Conservation (phyloP, 2,888 invertebrate species). For the Punctoribates punctum region DNA sequence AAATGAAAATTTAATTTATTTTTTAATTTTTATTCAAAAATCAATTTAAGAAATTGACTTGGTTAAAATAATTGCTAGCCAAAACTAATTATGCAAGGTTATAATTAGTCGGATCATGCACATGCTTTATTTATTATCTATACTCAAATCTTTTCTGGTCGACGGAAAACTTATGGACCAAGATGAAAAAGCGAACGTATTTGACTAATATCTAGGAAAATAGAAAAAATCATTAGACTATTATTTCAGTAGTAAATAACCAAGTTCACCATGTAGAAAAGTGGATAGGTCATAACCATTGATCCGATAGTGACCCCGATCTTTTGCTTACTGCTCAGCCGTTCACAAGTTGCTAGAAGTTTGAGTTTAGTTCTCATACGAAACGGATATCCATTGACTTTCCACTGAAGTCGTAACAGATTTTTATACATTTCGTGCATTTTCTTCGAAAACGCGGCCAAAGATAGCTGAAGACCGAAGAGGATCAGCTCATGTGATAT, state of each 20-base stretch:
- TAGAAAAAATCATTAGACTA: too few relatives aligned
- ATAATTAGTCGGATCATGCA: too few relatives aligned
- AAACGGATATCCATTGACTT: not conserved
- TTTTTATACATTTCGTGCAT: not conserved
- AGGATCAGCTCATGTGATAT: not conserved
- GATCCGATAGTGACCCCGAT: not conserved
- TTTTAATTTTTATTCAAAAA: too few relatives aligned
- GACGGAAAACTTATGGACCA: not conserved
- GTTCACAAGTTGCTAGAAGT: not conserved
- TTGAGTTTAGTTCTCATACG: not conserved
- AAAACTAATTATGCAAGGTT: too few relatives aligned
- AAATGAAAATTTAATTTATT: too few relatives aligned
- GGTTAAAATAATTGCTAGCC: too few relatives aligned
- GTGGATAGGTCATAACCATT: not conserved
- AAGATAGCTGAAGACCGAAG: not conserved
- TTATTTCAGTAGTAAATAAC: too few relatives aligned
- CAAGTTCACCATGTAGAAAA: not conserved
- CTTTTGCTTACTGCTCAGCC: not conserved
- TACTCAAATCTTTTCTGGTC: not conserved
- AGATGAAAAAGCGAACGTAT: slow-evolving; percentile 13
- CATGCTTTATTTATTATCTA: too few relatives aligned
- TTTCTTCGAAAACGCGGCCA: not conserved
- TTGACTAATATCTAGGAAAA: not conserved
- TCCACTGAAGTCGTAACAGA: not conserved
- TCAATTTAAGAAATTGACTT: too few relatives aligned